A percentile compares a stretch with the other conserved stretches of the same genome.
These are phyloP conservation scores for Phenacoccus solenopsis DNA, from an alignment of 1,140 invertebrate species.

Conservation along the genomic window DNA sequence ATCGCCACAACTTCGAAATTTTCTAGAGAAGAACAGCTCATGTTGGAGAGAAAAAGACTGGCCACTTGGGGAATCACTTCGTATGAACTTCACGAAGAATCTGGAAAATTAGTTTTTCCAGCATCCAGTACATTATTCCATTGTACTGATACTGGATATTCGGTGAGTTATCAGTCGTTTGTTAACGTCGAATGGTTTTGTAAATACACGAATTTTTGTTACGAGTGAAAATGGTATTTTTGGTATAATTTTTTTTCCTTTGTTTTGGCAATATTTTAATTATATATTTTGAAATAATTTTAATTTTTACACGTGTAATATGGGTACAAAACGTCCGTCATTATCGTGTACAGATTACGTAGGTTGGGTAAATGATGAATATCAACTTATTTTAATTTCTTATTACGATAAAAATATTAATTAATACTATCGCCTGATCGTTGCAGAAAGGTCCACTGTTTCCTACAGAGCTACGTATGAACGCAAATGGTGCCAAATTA, in stretches of 20 bases:
- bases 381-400: too few relatives aligned
- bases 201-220: too few relatives aligned
- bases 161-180: slow-evolving; percentile 36
- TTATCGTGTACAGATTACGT: background rate
- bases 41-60: slow-evolving; percentile 79
- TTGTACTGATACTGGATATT: slow-evolving; percentile 57
- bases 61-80: slow-evolving; percentile 87
- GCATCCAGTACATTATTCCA: slow-evolving; percentile 72
- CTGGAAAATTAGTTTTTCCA: slow-evolving; percentile 79
- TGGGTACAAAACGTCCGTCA: too few relatives aligned
- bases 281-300: too few relatives aligned
- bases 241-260: too few relatives aligned
- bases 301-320: background rate
- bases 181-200: too few relatives aligned
- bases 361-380: too few relatives aligned
- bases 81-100: slow-evolving; percentile 69
- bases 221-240: too few relatives aligned
- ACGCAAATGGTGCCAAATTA: slow-evolving; percentile 52
- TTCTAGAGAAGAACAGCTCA: slow-evolving; percentile 74
- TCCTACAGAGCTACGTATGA: slow-evolving; percentile 54
- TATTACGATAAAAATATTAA: background rate
- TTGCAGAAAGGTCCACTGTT: slow-evolving; percentile 51
- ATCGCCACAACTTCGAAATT: slow-evolving; percentile 54
- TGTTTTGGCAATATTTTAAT: background rate
- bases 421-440: background rate